Evolutionary conservation across 2,888 invertebrate species (phyloP), one percentile per base, ranked within the genome.

Genomic region (Sclerodermus sp.): DNA sequence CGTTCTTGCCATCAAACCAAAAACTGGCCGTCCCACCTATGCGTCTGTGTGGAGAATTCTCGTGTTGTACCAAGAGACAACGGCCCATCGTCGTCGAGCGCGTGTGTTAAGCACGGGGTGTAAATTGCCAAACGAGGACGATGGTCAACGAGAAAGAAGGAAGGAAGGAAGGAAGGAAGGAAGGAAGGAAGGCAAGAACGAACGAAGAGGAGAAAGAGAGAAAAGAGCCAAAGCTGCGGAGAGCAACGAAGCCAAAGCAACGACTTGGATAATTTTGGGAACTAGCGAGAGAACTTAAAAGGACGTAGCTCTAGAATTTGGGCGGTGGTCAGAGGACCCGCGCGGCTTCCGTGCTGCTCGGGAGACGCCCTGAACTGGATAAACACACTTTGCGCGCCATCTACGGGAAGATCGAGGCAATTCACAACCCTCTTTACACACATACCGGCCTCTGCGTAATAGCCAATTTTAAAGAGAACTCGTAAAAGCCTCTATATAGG

Each of bases 371-470:
- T 64, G 55, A 53, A 59, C 66, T 73, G 50, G 45, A 65, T 65
- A 68, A 62, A 68, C 70, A 61, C 70, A 76, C 77, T 68, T 63
- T 61, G 62, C 55, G 74, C 74, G 76, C 75, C 76, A 77, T 76
- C 77, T 77, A 64, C 68, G 57, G 56, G 70, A 47, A 57, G 66
- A 67, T 66, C 59, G 58, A 50, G 60, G 64, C 60, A 73, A 70
- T 69, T 62, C 54, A 41, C 57, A 46, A 60, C 56, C 57, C 60
- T 44, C 53, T 36, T 50, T n/a, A n/a, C n/a, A n/a, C n/a, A 8
- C 23, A 23, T 23, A 23, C 23, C 23, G 23, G 23, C 23, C 8
- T 8, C 23, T 23, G 23, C 8, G 23, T 8, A 3, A 23, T 23
- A 23, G 23, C 23, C 23, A 8, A 23, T 23, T 8, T 8, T 23